These are phyloP conservation scores for Danio albolineatus DNA, from an alignment of 2,797 vertebrate species.

Conservation along the genomic window DNA sequence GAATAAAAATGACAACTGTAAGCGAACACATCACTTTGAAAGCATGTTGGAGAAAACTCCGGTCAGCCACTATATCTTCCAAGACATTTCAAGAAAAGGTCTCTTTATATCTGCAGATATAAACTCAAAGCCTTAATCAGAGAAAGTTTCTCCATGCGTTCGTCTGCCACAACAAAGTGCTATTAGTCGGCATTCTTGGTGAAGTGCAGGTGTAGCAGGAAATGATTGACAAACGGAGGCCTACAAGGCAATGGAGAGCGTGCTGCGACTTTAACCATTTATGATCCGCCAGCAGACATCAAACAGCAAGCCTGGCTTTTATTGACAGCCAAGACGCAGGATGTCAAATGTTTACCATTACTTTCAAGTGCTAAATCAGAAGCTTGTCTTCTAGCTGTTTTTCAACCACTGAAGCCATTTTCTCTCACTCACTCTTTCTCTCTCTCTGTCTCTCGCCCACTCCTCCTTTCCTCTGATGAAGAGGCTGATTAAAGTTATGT, in stretches of 20 bases:
- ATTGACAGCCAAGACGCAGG: constrained; percentile 61
- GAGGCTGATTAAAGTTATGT: constrained; percentile 66
- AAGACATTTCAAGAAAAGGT: constrained; percentile 24
- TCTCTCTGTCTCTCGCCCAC: constrained; percentile 3
- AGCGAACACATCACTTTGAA: background rate
- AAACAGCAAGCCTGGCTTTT: constrained; percentile 51
- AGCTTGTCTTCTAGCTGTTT: constrained; percentile 52
- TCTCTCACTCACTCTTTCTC: background rate
- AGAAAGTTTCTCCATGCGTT: constrained; percentile 38
- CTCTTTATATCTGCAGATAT: constrained; percentile 4
- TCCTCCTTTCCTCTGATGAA: constrained; percentile 49
- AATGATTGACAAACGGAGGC: constrained; percentile 55
- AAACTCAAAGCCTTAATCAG: constrained; percentile 33
- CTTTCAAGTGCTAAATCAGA: constrained; percentile 63
- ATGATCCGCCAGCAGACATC: constrained; percentile 54
- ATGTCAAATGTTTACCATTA: constrained; percentile 64
- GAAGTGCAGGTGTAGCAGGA: constrained; percentile 39
- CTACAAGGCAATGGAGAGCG: constrained; percentile 32
- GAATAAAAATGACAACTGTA: background rate
- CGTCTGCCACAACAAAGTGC: constrained; percentile 72
- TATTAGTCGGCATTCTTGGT: constrained; percentile 47
- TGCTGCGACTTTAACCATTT: constrained; percentile 60
- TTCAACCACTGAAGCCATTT: constrained; percentile 34
- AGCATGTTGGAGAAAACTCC: constrained; percentile 1
- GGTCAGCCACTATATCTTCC: constrained; percentile 15